Evolutionary conservation across 1,140 invertebrate genomes (phyloP), one percentile per base, ranked within the genome.

Genomic region (Habropoda laboriosa): DNA sequence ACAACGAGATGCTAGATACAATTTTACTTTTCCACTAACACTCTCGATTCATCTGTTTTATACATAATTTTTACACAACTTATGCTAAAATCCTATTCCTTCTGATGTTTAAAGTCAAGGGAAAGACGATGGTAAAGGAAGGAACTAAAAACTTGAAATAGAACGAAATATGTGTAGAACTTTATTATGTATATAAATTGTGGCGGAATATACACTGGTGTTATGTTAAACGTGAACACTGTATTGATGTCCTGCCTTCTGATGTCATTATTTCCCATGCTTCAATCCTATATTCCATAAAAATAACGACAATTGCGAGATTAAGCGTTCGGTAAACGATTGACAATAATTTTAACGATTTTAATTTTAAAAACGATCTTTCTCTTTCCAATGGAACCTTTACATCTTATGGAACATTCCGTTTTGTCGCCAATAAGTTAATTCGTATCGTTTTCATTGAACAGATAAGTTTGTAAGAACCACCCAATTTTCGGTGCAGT

Each of bases 181-280:
- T 93, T 93, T 93, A 93, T 92, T 92, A 88, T 93, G 91, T 93
- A 92, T 91, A 88, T 89, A 90, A 92, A 89, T 89, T 93, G 89
- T 91, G 92, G 92, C 91, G 89, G 91, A 92, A 92, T 92, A 92
- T 92, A 92, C 91, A 92, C 91, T 93, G 92, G 92, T 93, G 92
- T 93, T 92, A 92, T 92, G 91, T 93, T 93, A 92, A 91, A 92
- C 92, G 91, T 93, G 92, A 91, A 87, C 88, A 87, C 78, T 83
- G 64, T 55, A n/a, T n/a, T n/a, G n/a, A 87, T 86, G 81, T 86
- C 77, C 74, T 85, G 42, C 79, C 55, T 80, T 83, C 76, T 72
- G n/a, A 47, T 73, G 42, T 73, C 63, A 71, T 49, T 5, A 64
- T 58, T 58, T 80, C 71, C 70, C 60, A 51, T 38, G 40, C 49